phyloP scores from a whole-genome alignment of 2,113 vertebrate species.

The Bolborhynchus lineola region DNA sequence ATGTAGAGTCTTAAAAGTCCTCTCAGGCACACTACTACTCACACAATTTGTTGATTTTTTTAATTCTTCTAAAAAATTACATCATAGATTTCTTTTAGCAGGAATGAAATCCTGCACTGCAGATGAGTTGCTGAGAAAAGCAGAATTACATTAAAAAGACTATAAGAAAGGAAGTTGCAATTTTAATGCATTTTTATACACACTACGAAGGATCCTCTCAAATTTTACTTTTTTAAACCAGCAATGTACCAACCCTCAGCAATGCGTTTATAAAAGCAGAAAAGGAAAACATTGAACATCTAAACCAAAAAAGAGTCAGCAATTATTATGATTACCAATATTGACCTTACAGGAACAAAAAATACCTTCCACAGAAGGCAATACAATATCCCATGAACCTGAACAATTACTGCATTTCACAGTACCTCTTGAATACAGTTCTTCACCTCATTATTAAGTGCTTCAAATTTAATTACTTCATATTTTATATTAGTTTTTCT shows the following conservation, averaged over 20 bases:
- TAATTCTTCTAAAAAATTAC: neutral
- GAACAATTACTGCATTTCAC: neutral
- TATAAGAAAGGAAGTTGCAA: neutral
- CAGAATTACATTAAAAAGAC: neutral
- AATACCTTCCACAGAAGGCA: neutral
- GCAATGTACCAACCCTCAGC: neutral
- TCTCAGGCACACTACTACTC: neutral
- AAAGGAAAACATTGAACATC: neutral
- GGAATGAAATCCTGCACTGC: neutral
- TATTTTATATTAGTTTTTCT: neutral
- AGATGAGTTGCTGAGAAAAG: neutral
- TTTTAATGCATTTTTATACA: neutral
- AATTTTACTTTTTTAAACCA: neutral
- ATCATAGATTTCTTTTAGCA: neutral
- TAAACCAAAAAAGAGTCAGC: neutral
- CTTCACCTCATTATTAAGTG: neutral
- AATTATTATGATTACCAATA: neutral
- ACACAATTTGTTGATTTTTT: neutral
- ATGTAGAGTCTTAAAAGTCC: neutral
- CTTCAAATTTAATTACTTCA: conserved; percentile 2
- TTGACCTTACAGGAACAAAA: neutral
- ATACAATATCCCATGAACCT: neutral
- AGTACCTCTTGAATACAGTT: neutral
- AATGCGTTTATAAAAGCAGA: neutral
- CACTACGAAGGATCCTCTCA: neutral